Evolutionary conservation across 2,888 invertebrate species (phyloP).

Genomic region (Drosophila rubida): DNA sequence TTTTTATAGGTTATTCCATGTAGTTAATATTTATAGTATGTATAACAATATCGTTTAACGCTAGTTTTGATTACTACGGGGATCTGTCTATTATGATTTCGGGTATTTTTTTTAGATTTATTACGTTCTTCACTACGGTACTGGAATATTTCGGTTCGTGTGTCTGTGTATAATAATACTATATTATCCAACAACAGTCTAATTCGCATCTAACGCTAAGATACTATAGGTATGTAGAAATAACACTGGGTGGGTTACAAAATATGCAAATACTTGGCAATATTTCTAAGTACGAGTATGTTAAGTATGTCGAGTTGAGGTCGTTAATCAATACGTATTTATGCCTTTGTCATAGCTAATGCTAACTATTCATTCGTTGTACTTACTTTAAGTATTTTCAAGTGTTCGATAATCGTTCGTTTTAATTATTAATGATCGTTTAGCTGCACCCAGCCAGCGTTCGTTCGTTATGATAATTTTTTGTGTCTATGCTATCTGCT

Average conservation of each 20-base stretch:
- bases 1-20: slow-evolving; percentile 63
- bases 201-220: slow-evolving; percentile 66
- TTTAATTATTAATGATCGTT: not conserved
- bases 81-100: slow-evolving; percentile 23
- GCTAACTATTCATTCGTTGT: slow-evolving; percentile 32
- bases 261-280: slow-evolving; percentile 53
- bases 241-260: slow-evolving; percentile 70
- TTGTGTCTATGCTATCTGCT: slow-evolving; percentile 10
- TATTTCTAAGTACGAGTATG: not conserved
- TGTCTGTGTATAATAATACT: slow-evolving; percentile 49
- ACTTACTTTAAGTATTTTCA: slow-evolving; percentile 12
- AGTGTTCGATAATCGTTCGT: not conserved
- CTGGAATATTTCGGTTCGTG: slow-evolving; percentile 60
- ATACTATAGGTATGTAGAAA: slow-evolving; percentile 35
- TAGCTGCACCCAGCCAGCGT: slow-evolving; percentile 33
- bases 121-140: slow-evolving; percentile 45
- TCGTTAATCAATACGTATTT: slow-evolving; percentile 21
- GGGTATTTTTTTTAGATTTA: slow-evolving; percentile 24
- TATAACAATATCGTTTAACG: slow-evolving; percentile 73
- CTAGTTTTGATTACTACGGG: slow-evolving; percentile 77
- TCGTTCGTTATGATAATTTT: slow-evolving; percentile 7
- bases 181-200: slow-evolving; percentile 73
- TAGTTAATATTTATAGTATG: slow-evolving; percentile 44
- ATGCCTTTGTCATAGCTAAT: slow-evolving; percentile 23
- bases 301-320: slow-evolving; percentile 33